Conservation (phyloP, 2,797 vertebrate genomes). For the Helarctos malayanus region DNA sequence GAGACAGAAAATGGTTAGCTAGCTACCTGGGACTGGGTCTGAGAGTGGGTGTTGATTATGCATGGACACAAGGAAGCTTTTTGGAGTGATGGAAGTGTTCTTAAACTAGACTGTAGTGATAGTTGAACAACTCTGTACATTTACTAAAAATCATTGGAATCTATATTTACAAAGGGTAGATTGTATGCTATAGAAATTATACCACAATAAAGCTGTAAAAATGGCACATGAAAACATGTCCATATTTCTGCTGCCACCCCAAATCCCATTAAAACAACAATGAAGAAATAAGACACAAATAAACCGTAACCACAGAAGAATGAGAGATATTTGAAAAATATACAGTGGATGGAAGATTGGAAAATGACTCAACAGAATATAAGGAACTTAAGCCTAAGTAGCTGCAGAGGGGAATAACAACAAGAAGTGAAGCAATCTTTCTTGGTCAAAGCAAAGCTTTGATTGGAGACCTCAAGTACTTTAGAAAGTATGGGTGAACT, state of each 20-base stretch:
- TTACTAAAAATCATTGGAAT: constrained; percentile 38
- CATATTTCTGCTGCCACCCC: background rate
- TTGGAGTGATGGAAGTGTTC: background rate
- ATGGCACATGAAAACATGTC: background rate
- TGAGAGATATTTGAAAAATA: constrained; percentile 3
- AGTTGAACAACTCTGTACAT: background rate
- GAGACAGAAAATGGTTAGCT: background rate
- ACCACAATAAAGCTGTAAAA: constrained; percentile 31
- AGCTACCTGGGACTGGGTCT: background rate
- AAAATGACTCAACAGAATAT: constrained; percentile 26
- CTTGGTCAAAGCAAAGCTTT: background rate
- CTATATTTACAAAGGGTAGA: background rate
- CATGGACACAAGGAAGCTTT: background rate
- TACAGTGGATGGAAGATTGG: background rate
- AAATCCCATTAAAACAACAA: constrained; percentile 20
- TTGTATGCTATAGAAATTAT: background rate
- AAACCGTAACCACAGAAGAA: constrained; percentile 14
- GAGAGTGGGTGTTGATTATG: background rate
- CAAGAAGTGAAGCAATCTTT: background rate
- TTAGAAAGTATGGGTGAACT: background rate
- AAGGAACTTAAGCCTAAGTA: background rate
- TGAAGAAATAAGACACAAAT: background rate
- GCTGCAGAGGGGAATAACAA: background rate
- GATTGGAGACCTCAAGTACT: background rate
- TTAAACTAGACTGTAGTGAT: background rate